Conservation (phyloP, 2,888 invertebrate genomes). For the Cephonodes hylas region DNA sequence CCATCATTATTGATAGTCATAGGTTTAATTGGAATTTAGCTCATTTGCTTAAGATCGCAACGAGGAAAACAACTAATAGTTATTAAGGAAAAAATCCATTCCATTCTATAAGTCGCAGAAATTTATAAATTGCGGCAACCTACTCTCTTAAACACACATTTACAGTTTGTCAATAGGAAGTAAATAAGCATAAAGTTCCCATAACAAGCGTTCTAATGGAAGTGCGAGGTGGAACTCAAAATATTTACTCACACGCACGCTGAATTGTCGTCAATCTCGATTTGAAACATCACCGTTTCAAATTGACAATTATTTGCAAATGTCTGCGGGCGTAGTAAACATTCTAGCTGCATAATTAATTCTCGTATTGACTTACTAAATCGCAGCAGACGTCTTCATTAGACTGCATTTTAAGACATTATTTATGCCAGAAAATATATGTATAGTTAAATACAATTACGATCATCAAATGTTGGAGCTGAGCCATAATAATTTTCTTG, state of each 20-base stretch:
- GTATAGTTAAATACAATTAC: no score
- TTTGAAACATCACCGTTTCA: constrained; percentile 19
- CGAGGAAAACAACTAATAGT: no score
- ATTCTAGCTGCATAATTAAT: neutral
- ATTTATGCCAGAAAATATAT: no score
- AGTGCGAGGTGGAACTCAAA: constrained; percentile 24
- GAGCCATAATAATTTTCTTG: no score
- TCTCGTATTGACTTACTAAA: neutral
- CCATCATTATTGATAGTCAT: no score
- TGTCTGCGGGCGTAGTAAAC: neutral
- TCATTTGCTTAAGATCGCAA: no score
- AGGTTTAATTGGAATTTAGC: no score
- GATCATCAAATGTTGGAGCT: no score
- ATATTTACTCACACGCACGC: constrained; percentile 39
- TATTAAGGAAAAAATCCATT: no score
- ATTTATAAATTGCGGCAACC: neutral
- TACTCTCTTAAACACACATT: neutral
- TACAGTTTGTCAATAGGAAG: neutral
- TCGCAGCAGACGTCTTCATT: neutral
- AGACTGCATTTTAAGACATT: neutral
- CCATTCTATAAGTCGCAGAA: no score
- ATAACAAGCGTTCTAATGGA: constrained; percentile 33
- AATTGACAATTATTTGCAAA: neutral
- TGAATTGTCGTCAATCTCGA: constrained; percentile 32
- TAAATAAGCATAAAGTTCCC: constrained; percentile 27